These are phyloP conservation scores for Lucilia cuprina DNA, from an alignment of 1,140 invertebrate genomes.

Conservation along the genomic window DNA sequence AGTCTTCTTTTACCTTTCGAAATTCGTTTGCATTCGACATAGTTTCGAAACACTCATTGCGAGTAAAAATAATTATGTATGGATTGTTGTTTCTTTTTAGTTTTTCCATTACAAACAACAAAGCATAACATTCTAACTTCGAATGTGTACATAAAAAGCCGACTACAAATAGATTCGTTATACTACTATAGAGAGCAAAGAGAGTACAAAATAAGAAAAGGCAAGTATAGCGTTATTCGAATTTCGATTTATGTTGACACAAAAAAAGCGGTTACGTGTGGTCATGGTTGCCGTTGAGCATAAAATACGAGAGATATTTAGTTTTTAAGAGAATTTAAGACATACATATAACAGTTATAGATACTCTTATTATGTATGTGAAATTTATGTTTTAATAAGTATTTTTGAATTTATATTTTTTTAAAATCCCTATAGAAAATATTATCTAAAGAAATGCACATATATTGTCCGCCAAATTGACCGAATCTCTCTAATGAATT, in stretches of 20 bases:
- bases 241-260: not conserved
- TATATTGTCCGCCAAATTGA: no score
- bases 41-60: not conserved
- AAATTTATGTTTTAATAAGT: not conserved
- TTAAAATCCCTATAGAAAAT: not conserved
- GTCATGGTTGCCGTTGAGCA: conserved; percentile 1
- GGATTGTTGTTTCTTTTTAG: no score
- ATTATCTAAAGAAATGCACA: no score
- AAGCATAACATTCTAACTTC: not conserved
- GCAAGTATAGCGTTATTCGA: not conserved
- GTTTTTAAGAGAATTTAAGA: not conserved
- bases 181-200: not conserved
- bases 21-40: not conserved
- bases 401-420: not conserved
- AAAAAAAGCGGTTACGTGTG: conserved; percentile 19
- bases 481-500: no score
- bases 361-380: not conserved
- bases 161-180: not conserved
- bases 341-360: not conserved
- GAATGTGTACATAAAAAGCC: not conserved
- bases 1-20: not conserved
- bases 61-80: not conserved
- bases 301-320: not conserved
- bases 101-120: not conserved
- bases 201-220: not conserved